Conservation (phyloP, 2,113 vertebrate species). For the Erpornis zantholeuca region DNA sequence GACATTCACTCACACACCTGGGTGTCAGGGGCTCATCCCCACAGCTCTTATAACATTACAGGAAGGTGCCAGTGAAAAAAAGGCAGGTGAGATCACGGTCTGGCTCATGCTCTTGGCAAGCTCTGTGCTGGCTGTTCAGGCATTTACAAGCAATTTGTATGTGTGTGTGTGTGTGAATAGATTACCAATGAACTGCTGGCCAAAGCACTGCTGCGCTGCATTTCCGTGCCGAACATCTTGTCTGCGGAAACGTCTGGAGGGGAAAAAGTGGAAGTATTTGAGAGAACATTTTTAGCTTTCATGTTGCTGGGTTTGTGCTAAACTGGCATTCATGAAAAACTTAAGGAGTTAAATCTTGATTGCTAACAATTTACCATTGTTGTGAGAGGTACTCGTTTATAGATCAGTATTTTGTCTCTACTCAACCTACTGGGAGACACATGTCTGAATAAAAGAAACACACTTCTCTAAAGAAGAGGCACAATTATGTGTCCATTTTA, state of each 20-base stretch:
- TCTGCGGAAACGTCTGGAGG: slow-evolving; percentile 87
- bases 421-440: background rate
- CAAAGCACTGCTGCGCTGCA: slow-evolving; percentile 93
- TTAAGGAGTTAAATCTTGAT: background rate
- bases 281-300: background rate
- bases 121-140: background rate
- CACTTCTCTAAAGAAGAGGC: background rate
- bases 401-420: background rate
- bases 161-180: background rate
- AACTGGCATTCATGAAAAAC: background rate
- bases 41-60: background rate
- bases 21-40: background rate
- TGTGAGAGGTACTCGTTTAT: background rate
- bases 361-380: background rate
- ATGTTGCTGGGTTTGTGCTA: background rate
- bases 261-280: background rate
- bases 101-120: background rate
- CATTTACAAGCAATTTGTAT: background rate
- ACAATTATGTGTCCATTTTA: background rate
- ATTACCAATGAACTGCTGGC: slow-evolving; percentile 91
- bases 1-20: background rate
- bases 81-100: background rate
- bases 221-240: slow-evolving; percentile 96
- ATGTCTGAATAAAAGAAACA: background rate
- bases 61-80: background rate